phyloP scores from a whole-genome alignment of 64 coral and sea anemone species.

The Actinia tenebrosa region DNA sequence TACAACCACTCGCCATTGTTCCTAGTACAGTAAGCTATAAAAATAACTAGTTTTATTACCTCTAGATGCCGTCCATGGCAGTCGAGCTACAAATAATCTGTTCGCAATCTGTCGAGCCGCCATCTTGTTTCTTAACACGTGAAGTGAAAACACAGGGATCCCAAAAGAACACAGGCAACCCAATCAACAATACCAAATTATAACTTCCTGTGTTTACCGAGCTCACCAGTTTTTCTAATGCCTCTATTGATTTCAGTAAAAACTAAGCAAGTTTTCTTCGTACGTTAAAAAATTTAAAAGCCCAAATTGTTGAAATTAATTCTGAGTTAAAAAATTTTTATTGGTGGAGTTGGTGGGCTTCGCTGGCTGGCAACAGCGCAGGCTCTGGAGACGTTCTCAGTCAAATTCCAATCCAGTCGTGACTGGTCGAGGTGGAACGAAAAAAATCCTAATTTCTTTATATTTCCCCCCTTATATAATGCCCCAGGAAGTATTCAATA shows the following conservation, averaged over 20 bases:
- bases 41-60: slow-evolving; percentile 28
- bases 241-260: too few relatives aligned
- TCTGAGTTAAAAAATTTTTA: too few relatives aligned
- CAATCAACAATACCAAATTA: neutral
- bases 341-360: too few relatives aligned
- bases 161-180: neutral
- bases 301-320: too few relatives aligned
- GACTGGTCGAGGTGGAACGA: too few relatives aligned
- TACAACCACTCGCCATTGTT: neutral
- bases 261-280: too few relatives aligned
- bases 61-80: slow-evolving; percentile 82
- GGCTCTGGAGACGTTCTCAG: too few relatives aligned
- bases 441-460: too few relatives aligned
- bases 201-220: neutral
- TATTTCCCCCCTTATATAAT: too few relatives aligned
- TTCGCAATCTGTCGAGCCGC: slow-evolving; percentile 28
- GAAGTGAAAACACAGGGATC: neutral
- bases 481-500: neutral
- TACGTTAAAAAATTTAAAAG: too few relatives aligned
- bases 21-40: neutral
- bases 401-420: too few relatives aligned
- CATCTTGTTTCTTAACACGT: slow-evolving; percentile 42
- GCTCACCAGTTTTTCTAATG: neutral
- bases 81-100: slow-evolving; percentile 59
- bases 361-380: too few relatives aligned